phyloP scores from a whole-genome alignment of 1,140 invertebrate genomes.

The Sinonovacula constricta region DNA sequence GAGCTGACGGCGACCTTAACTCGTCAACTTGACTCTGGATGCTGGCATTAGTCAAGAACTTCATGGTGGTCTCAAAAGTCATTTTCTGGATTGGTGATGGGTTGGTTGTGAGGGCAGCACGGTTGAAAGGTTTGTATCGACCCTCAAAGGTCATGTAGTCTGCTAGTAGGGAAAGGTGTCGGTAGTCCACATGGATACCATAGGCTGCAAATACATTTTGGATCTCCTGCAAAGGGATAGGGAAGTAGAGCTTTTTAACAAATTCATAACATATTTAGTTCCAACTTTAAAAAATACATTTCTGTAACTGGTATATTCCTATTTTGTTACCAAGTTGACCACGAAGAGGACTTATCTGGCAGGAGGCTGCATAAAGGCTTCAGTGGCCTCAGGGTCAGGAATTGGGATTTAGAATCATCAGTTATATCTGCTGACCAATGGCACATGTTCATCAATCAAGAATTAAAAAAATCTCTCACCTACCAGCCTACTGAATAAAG shows the following conservation, averaged over 20 bases:
- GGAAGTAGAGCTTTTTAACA: too few relatives aligned
- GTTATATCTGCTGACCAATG: too few relatives aligned
- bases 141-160: constrained; percentile 99
- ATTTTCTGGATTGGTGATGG: constrained; percentile 98
- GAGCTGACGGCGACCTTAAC: constrained; percentile 91
- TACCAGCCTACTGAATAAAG: too few relatives aligned
- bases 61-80: constrained; percentile 96
- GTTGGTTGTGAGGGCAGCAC: constrained; percentile 91
- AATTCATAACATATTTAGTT: background rate
- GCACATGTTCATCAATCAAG: too few relatives aligned
- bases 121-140: constrained; percentile 91
- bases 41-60: constrained; percentile 91
- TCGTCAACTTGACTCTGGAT: constrained; percentile 85
- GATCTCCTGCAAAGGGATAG: constrained; percentile 85
- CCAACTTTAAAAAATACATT: background rate
- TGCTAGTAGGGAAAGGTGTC: constrained; percentile 95
- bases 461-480: too few relatives aligned
- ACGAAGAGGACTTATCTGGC: too few relatives aligned
- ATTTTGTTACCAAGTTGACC: constrained; percentile 3
- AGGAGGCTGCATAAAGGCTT: too few relatives aligned
- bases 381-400: too few relatives aligned
- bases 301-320: background rate
- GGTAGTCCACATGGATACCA: constrained; percentile 95
- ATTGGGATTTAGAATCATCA: too few relatives aligned
- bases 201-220: constrained; percentile 96